Evolutionary conservation across 2,113 vertebrate genomes (phyloP).

Genomic region (Thunnus maccoyii): DNA sequence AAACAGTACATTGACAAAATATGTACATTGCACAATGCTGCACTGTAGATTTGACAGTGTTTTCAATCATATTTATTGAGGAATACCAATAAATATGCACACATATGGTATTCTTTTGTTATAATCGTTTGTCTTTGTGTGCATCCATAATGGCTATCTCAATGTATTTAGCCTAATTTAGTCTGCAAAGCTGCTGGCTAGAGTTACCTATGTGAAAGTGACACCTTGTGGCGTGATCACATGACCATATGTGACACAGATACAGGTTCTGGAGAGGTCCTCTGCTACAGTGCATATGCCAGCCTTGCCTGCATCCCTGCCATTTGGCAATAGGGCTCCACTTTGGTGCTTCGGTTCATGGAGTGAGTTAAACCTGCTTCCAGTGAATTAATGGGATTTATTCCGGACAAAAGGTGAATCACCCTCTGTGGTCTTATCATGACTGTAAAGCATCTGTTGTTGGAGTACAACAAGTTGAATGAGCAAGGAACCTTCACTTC

Average conservation of each 20-base stretch:
- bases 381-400: not conserved
- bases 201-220: conserved; percentile 73
- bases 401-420: not conserved
- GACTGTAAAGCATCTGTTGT: conserved; percentile 70
- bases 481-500: conserved; percentile 70
- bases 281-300: not conserved
- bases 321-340: not conserved
- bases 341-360: too few species aligned
- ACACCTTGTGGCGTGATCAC: conserved; percentile 69
- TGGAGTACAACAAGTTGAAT: conserved; percentile 73
- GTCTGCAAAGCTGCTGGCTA: conserved; percentile 28
- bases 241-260: conserved; percentile 58
- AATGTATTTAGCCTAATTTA: conserved; percentile 13
- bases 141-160: not conserved
- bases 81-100: not conserved
- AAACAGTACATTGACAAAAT: too few species aligned
- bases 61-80: not conserved
- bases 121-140: too few species aligned
- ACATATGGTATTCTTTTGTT: not conserved
- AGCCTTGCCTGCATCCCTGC: not conserved
- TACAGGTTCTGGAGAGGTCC: conserved; percentile 27
- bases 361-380: conserved; percentile 9
- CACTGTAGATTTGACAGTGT: not conserved
- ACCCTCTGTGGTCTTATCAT: conserved; percentile 25
- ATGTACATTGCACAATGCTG: not conserved